Evolutionary conservation across 2,888 invertebrate genomes (phyloP), one percentile per base, ranked within the genome.

Genomic region (Heliconius ismenius): DNA sequence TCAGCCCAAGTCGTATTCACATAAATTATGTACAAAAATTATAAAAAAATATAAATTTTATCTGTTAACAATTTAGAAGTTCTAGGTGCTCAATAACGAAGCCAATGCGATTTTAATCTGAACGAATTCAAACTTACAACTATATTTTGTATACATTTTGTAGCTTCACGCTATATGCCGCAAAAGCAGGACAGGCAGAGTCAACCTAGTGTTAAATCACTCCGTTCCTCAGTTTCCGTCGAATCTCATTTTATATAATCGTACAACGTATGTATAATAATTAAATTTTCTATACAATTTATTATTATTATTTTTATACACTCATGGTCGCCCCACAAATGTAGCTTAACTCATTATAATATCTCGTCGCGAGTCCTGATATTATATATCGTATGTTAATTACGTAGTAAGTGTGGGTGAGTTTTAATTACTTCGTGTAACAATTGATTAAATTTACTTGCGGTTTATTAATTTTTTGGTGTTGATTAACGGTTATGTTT

Each of bases 401-500:
- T 81, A 79, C 74, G 65, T 36, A 77, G 58, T 74, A 77, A 78
- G 77, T 79, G 76, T 67, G 77, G 81, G 81, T 76, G 43, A 75
- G 49, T 80, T 79, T 80, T 79, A 81, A 81, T 80, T 79, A 81
- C 76, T 74, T 69, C 80, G 60, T 77, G 72, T 77, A 80, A 76
- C 74, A 81, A 78, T 79, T 80, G 78, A 81, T 80, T 81, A 77
- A 79, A 79, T 79, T 79, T 77, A 78, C 80, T 81, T 67, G 67
- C 62, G 78, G 75, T 62, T 70, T 77, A 76, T 79, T 78, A 77
- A 78, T 80, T 80, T 81, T 80, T 79, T 75, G 74, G 76, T 76
- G 78, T 79, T 80, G 75, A 74, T 78, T 60, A 65, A 68, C 73
- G 73, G 49, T 43, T 54, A 62, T 62, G 75, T 73, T 72, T 63